Conservation (phyloP, 2,797 vertebrate genomes). For the Saxicola maurus region DNA sequence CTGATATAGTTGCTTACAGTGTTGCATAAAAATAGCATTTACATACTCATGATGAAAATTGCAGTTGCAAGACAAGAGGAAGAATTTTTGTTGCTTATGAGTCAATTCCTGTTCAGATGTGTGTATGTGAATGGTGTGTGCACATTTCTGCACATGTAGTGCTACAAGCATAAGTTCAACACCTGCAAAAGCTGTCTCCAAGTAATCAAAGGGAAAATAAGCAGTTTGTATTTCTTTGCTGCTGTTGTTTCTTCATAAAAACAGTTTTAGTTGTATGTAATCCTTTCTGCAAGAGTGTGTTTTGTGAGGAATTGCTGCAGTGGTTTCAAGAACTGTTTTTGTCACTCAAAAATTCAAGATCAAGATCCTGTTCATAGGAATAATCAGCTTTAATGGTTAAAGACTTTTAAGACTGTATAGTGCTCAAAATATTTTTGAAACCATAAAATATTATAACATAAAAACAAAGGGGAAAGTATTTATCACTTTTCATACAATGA, state of each 20-base stretch:
- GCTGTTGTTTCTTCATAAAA: constrained; percentile 23
- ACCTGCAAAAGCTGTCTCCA: background rate
- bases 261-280: constrained; percentile 37
- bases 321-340: constrained; percentile 45
- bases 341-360: constrained; percentile 46
- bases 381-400: constrained; percentile 34
- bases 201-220: constrained; percentile 33
- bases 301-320: constrained; percentile 40
- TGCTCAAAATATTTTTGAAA: constrained; percentile 19
- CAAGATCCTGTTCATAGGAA: constrained; percentile 43
- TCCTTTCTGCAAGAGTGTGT: constrained; percentile 38
- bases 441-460: background rate
- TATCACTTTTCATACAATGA: constrained; percentile 20
- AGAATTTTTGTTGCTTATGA: background rate
- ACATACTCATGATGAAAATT: background rate
- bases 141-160: background rate
- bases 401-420: constrained; percentile 3
- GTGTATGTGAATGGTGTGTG: background rate
- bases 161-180: background rate
- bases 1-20: background rate
- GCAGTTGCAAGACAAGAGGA: background rate
- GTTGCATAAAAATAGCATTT: background rate
- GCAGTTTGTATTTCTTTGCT: constrained; percentile 27
- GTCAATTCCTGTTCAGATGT: background rate
- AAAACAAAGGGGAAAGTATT: constrained; percentile 3